phyloP scores from a whole-genome alignment of 2,113 vertebrate genomes.

The Stegostoma tigrinum region DNA sequence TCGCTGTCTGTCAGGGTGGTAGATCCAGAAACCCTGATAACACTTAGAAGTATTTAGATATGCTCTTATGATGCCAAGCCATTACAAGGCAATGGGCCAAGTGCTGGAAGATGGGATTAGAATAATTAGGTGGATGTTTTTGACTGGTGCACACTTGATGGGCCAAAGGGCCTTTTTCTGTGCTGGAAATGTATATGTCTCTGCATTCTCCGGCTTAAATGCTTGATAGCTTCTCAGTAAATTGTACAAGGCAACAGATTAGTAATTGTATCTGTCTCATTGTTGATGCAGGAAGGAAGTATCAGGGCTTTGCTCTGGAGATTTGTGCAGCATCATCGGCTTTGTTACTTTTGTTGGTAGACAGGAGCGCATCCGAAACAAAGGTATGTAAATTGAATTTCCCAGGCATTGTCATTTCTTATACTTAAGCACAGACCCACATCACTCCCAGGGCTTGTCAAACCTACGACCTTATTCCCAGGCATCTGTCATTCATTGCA shows the following conservation, averaged over 20 bases:
- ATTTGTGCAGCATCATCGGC: slow-evolving; percentile 58
- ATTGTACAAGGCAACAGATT: neutral
- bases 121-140: too few species aligned
- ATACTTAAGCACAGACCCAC: neutral
- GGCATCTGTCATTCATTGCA: neutral
- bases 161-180: too few species aligned
- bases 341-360: slow-evolving; percentile 56
- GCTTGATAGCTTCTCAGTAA: neutral
- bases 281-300: slow-evolving; percentile 46
- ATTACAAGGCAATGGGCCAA: too few species aligned
- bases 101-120: too few species aligned
- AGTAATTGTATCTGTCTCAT: neutral
- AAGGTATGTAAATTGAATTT: slow-evolving; percentile 46
- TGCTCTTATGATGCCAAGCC: too few species aligned
- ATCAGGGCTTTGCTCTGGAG: slow-evolving; percentile 38
- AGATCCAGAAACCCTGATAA: too few species aligned
- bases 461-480: neutral
- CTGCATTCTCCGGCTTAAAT: too few species aligned
- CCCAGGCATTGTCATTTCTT: neutral
- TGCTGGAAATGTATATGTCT: too few species aligned
- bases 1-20: too few species aligned
- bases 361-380: slow-evolving; percentile 53
- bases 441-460: neutral
- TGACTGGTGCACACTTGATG: too few species aligned
- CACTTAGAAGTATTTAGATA: too few species aligned